Conservation (phyloP, 2,888 invertebrate genomes). For the Coelogynopora nodosa region DNA sequence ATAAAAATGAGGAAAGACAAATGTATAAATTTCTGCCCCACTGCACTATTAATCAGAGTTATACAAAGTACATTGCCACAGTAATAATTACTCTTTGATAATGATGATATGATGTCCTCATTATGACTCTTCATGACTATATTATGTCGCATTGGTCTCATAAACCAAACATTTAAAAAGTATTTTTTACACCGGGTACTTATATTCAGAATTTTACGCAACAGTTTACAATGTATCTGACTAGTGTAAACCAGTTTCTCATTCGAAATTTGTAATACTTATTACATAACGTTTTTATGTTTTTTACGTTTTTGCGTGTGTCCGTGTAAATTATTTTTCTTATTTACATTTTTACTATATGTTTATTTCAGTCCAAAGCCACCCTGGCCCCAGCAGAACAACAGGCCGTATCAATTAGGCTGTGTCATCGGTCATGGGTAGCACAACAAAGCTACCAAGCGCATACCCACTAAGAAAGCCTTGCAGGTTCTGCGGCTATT, state of each 20-base stretch:
- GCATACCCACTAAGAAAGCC: background rate
- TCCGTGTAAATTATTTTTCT: background rate
- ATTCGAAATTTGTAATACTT: background rate
- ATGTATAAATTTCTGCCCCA: background rate
- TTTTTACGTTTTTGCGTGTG: background rate
- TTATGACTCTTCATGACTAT: background rate
- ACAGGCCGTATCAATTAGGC: background rate
- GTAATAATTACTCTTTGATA: background rate
- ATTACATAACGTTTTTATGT: background rate
- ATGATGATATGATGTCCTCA: background rate
- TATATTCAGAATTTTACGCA: background rate
- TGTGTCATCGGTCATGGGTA: background rate
- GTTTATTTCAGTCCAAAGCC: background rate
- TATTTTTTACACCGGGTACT: background rate
- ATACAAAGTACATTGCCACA: background rate
- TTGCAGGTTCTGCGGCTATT: background rate
- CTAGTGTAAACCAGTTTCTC: background rate
- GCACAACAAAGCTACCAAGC: background rate
- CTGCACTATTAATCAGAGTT: background rate
- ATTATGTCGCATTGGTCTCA: too few relatives aligned
- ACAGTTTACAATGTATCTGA: too few relatives aligned
- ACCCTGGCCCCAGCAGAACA: background rate
- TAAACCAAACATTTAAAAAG: background rate
- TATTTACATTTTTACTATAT: background rate
- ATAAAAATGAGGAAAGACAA: background rate